These are phyloP conservation scores for Tenthredo mesomela DNA, from an alignment of 2,888 invertebrate genomes.

Conservation along the genomic window DNA sequence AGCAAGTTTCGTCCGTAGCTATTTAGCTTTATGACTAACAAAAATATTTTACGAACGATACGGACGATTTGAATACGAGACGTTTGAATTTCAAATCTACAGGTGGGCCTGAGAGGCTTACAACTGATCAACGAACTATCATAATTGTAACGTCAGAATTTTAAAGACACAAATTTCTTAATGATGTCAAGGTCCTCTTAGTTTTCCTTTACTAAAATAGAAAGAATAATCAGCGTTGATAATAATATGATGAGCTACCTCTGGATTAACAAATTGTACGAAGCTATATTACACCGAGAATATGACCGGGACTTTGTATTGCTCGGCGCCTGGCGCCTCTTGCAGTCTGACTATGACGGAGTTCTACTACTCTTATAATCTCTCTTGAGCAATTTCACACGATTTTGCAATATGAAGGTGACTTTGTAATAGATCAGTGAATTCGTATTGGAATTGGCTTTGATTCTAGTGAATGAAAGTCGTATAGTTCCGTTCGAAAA, in stretches of 20 bases:
- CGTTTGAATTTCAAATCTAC: neutral
- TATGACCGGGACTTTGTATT: neutral
- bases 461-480: neutral
- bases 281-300: neutral
- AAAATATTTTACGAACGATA: neutral
- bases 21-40: neutral
- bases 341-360: constrained; percentile 11
- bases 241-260: neutral
- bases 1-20: neutral
- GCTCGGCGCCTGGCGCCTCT: constrained; percentile 6
- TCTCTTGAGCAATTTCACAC: constrained; percentile 12
- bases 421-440: neutral
- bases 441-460: neutral
- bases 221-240: neutral
- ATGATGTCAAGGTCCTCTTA: neutral
- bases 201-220: neutral
- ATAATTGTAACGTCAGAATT: neutral
- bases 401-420: constrained; percentile 19
- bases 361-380: neutral
- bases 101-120: neutral
- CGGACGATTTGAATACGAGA: neutral
- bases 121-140: neutral
- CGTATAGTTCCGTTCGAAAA: neutral
- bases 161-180: neutral
- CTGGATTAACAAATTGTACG: neutral